phyloP scores from a whole-genome alignment of 2,113 vertebrate species.

The Pardalotus punctatus region DNA sequence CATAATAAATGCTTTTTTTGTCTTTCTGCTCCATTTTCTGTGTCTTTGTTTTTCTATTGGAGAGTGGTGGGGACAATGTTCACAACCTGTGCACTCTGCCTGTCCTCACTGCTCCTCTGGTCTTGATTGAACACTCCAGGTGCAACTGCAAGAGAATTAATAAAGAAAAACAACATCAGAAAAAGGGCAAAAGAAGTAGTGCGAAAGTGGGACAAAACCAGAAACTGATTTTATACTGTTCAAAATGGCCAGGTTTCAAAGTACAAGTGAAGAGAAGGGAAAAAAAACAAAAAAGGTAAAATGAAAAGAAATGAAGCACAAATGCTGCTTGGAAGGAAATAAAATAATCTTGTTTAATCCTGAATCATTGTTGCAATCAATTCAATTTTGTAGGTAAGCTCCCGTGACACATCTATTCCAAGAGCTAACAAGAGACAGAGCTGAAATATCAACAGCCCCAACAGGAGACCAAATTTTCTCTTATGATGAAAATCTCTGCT shows the following conservation, averaged over 20 bases:
- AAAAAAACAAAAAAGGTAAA: fast-evolving
- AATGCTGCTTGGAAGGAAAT: background rate
- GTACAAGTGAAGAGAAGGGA: background rate
- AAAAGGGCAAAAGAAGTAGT: background rate
- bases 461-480: conserved; percentile 25
- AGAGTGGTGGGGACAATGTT: background rate
- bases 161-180: background rate
- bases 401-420: background rate
- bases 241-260: background rate
- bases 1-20: background rate
- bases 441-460: conserved; percentile 14
- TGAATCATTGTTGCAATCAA: conserved; percentile 40
- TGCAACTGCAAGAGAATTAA: background rate
- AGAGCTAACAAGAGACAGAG: background rate
- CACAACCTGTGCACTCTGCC: background rate
- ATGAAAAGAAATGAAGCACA: background rate
- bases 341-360: conserved; percentile 35
- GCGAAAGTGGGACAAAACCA: background rate
- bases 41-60: background rate
- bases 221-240: background rate
- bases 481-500: conserved; percentile 46
- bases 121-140: background rate
- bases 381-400: conserved; percentile 41
- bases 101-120: background rate
- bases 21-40: background rate